Evolutionary conservation across 2,888 invertebrate genomes (phyloP), one percentile per base, ranked within the genome.

Genomic region (Drosophila siamana): DNA sequence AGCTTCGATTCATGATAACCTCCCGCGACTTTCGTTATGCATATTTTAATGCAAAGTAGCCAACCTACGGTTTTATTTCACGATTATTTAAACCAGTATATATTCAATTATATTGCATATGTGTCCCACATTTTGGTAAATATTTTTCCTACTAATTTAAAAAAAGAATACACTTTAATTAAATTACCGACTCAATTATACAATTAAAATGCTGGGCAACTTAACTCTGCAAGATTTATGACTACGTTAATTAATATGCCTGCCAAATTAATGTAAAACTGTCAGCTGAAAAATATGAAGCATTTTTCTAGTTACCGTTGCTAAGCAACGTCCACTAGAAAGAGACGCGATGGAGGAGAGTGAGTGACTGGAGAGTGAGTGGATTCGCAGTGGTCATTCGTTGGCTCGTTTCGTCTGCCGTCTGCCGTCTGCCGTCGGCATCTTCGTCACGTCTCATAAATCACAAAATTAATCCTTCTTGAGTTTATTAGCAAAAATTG

Each of bases 381-480:
- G 19, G 43, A 43, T 4, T 54, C 9, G 38, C 33, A 28, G 4
- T 52, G 66, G 66, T 51, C 66, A 71, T 54, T 16, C 33, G 33
- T n/a, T 11, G 33, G 33, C 11, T 26, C 9, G 7, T 26, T 26
- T 47, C 15, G 40, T 13, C 48, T 47, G 62, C 46, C 54, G n/a
- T 28, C 26, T 44, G 46, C 55, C 15, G 40, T 13, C 48, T 47
- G 62, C 46, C 54, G n/a, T 28, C 26, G 46, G 46, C 55, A 59
- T 48, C 60, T 65, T 54, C 47, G 68, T 40, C 36, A 74, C 73
- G 72, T 68, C 79, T 74, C 89, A 91, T 91, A 91, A 91, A 91
- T 91, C 91, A 91, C 82, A 81, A 85, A 89, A 90, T 86, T 91
- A 91, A 91, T 91, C 91, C 91, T 89, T 91, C 84, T 86, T 86